Conservation (phyloP, 2,113 vertebrate species). For the Hippocampus guttulatus region DNA sequence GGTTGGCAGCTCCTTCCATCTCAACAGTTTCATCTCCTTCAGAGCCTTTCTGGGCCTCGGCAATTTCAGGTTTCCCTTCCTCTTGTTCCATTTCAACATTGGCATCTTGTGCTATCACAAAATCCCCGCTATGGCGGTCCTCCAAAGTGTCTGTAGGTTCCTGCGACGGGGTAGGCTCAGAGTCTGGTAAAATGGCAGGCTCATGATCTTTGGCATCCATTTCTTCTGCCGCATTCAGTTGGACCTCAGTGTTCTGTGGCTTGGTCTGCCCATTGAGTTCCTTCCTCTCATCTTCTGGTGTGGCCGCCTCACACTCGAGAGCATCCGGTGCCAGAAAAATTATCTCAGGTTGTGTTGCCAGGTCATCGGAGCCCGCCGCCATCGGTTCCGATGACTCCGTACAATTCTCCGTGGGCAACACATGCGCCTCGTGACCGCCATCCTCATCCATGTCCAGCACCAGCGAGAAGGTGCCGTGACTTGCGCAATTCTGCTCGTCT, state of each 20-base stretch:
- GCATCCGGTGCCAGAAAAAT: constrained; percentile 30
- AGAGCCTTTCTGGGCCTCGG: constrained; percentile 12
- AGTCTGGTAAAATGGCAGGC: not conserved
- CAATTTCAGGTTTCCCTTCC: not conserved
- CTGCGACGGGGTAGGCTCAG: constrained; percentile 15
- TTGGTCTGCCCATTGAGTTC: constrained; percentile 13
- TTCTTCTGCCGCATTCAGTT: constrained; percentile 11
- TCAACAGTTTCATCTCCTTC: constrained; percentile 25
- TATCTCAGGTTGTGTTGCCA: constrained; percentile 20
- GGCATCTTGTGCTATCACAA: not conserved
- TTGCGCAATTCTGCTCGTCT: constrained; percentile 60
- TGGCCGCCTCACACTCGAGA: constrained; percentile 1
- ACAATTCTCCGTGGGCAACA: constrained; percentile 28
- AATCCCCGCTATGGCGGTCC: constrained; percentile 8
- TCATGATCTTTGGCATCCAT: constrained; percentile 10
- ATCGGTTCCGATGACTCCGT: not conserved
- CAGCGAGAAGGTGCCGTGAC: constrained; percentile 80
- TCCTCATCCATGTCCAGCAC: constrained; percentile 83
- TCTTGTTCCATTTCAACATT: constrained; percentile 8
- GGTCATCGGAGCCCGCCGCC: constrained; percentile 12
- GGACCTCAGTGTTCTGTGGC: constrained; percentile 2
- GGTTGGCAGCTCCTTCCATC: not conserved
- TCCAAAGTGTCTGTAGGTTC: constrained; percentile 25
- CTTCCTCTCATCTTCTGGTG: constrained; percentile 23
- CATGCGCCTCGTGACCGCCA: constrained; percentile 19